Conservation (phyloP, 2,113 vertebrate genomes). For the Campylomormyrus tamandua region DNA sequence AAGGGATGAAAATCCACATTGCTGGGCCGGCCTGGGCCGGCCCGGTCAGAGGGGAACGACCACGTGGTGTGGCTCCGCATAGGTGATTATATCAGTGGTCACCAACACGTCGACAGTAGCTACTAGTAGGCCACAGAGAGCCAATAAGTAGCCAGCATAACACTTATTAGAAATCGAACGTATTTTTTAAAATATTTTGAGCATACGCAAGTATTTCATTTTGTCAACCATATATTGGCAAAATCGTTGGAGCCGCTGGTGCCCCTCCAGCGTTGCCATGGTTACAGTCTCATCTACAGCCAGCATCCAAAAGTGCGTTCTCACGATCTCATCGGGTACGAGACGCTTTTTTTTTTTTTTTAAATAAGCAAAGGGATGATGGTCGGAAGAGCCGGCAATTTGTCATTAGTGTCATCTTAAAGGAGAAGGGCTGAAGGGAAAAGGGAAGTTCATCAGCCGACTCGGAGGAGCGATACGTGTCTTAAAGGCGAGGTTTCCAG, state of each 20-base stretch:
- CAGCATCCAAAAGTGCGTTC: slow-evolving; percentile 1
- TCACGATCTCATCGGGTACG: background rate
- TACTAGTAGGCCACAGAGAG: background rate
- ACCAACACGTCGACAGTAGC: background rate
- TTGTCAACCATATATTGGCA: too few relatives aligned
- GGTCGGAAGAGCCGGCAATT: background rate
- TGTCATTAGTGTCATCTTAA: background rate
- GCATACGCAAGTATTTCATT: background rate
- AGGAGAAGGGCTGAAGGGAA: background rate
- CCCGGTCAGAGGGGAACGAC: background rate
- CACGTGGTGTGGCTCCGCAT: background rate
- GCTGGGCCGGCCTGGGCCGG: background rate
- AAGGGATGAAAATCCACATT: slow-evolving; percentile 2
- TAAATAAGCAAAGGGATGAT: background rate
- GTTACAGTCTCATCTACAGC: slow-evolving; percentile 21
- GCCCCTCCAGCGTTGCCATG: slow-evolving; percentile 16
- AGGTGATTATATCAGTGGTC: background rate
- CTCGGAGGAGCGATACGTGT: background rate
- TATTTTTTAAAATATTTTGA: background rate
- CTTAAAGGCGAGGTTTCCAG: background rate
- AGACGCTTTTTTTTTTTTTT: background rate
- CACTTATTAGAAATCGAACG: background rate
- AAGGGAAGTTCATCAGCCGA: background rate
- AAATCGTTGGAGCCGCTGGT: background rate
- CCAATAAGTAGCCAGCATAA: background rate